phyloP scores from a whole-genome alignment of 2,797 vertebrate species.

The Perodicticus potto region DNA sequence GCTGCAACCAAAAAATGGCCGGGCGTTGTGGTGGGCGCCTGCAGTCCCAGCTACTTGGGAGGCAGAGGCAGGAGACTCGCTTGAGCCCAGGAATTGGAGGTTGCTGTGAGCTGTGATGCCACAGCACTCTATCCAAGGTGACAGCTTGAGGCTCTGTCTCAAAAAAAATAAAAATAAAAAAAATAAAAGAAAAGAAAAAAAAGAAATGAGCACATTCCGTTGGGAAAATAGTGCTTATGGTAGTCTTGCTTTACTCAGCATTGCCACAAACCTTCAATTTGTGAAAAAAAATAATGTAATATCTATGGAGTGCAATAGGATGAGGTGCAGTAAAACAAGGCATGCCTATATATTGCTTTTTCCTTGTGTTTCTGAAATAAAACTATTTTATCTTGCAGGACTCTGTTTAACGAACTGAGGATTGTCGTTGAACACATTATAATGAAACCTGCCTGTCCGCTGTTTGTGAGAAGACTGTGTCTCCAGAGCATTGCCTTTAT shows the following conservation, averaged over 20 bases:
- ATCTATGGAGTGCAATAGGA: neutral
- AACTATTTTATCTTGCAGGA: constrained; percentile 89
- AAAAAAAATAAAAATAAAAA: no score
- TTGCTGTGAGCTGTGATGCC: no score
- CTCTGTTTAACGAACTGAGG: constrained; percentile 96
- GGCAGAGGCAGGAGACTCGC: no score
- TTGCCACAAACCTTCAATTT: neutral
- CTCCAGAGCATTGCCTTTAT: constrained; percentile 97
- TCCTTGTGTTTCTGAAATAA: constrained; percentile 75
- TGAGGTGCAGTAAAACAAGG: neutral
- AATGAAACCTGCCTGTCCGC: constrained; percentile 97
- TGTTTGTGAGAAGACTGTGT: constrained; percentile 97
- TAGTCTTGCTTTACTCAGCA: neutral
- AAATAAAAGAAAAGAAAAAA: neutral
- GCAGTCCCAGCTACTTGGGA: no score
- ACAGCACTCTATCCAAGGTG: no score
- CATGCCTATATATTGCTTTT: neutral
- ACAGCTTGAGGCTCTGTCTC: no score
- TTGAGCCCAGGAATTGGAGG: no score
- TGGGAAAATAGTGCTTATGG: no score
- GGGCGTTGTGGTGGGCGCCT: no score
- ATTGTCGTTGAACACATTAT: constrained; percentile 97
- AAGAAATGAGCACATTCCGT: neutral
- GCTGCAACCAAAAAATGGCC: no score
- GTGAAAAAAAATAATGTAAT: neutral